phyloP scores from a whole-genome alignment of 1,140 invertebrate genomes.

The Drosophila virilis region DNA sequence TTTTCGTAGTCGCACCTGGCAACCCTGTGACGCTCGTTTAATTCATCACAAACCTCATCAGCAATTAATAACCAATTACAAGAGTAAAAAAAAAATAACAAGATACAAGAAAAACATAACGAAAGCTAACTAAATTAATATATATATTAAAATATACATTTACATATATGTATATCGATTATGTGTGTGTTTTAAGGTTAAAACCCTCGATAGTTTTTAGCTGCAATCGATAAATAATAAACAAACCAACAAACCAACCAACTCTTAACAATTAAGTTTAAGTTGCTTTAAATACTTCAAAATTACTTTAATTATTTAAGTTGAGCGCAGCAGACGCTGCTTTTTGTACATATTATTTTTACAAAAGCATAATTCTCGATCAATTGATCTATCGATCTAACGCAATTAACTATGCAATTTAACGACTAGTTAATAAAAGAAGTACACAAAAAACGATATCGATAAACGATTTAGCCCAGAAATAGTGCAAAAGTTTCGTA shows the following conservation, averaged over 20 bases:
- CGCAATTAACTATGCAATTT: slow-evolving; percentile 42
- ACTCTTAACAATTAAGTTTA: slow-evolving; percentile 54
- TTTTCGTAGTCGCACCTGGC: slow-evolving; percentile 27
- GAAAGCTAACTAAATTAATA: slow-evolving; percentile 19
- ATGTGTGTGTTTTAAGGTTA: slow-evolving; percentile 39
- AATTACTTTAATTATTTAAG: slow-evolving; percentile 54
- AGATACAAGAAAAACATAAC: slow-evolving; percentile 5
- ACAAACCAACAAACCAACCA: slow-evolving; percentile 30
- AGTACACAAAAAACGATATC: slow-evolving; percentile 14
- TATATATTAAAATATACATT: slow-evolving; percentile 17
- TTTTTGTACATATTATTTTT: slow-evolving; percentile 50
- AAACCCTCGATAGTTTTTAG: slow-evolving; percentile 45
- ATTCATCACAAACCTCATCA: slow-evolving; percentile 38
- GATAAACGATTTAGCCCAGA: slow-evolving; percentile 17
- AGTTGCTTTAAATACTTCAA: slow-evolving; percentile 64
- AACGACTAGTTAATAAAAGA: slow-evolving; percentile 28
- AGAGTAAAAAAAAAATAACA: neutral
- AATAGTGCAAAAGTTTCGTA: slow-evolving; percentile 35
- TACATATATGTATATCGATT: slow-evolving; percentile 30
- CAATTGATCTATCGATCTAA: slow-evolving; percentile 33
- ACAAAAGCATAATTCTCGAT: slow-evolving; percentile 46
- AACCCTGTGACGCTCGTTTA: slow-evolving; percentile 31
- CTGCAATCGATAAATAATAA: slow-evolving; percentile 39
- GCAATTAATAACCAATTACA: slow-evolving; percentile 45
- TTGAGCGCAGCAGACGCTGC: slow-evolving; percentile 23